A percentile compares a stretch with the other conserved stretches of the same genome.
phyloP scores from a whole-genome alignment of 1,140 invertebrate species.

The Capitella teleta region DNA sequence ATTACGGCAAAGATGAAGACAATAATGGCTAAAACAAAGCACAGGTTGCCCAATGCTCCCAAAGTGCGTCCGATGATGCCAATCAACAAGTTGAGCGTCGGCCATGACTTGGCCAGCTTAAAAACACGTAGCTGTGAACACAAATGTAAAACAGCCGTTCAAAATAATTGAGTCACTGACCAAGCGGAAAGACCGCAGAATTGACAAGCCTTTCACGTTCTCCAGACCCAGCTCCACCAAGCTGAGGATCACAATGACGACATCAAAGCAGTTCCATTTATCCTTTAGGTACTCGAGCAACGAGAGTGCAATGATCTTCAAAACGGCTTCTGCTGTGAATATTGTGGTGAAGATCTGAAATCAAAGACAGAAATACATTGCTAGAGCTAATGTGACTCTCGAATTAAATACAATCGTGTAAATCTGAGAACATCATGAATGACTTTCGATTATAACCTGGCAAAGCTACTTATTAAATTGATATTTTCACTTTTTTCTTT shows the following conservation, averaged over 20 bases:
- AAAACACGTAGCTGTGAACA: conserved; percentile 70
- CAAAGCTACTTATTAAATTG: no score
- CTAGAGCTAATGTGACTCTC: no score
- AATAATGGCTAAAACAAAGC: conserved; percentile 93
- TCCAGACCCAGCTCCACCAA: conserved; percentile 83
- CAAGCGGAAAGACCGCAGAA: conserved; percentile 94
- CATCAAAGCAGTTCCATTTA: conserved; percentile 98
- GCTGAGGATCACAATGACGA: conserved; percentile 91
- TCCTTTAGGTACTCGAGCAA: conserved; percentile 96
- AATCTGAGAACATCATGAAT: no score
- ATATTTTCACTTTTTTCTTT: no score
- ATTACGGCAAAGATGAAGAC: conserved; percentile 98
- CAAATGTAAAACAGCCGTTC: not conserved
- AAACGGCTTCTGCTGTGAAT: conserved; percentile 88
- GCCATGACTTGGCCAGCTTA: conserved; percentile 98
- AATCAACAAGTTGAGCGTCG: conserved; percentile 92
- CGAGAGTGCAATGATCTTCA: conserved; percentile 93
- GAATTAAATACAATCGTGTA: no score
- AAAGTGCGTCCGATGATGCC: conserved; percentile 97
- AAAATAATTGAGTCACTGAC: conserved; percentile 50
- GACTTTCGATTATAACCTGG: no score
- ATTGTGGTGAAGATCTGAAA: conserved; percentile 93
- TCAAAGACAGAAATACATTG: conserved; percentile 7
- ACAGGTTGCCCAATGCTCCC: conserved; percentile 93
- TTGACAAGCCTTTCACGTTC: conserved; percentile 87